Conservation (phyloP, 2,113 vertebrate genomes). For the Gambusia affinis region DNA sequence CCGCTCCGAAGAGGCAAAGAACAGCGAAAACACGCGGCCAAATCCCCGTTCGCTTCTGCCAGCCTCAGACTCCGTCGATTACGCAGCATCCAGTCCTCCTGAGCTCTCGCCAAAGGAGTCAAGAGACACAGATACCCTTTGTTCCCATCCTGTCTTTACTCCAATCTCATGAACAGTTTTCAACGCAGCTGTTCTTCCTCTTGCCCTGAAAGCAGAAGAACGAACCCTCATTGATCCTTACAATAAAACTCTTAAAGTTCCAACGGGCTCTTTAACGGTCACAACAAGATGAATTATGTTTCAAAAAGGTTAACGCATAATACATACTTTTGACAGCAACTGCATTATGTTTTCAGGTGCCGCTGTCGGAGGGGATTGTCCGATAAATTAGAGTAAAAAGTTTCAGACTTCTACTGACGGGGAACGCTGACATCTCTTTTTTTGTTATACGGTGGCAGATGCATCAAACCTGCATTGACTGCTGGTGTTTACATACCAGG, state of each 20-base stretch:
- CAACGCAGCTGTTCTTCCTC: not conserved
- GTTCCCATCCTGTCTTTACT: not conserved
- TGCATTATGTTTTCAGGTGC: too few relatives aligned
- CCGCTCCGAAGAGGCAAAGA: too few relatives aligned
- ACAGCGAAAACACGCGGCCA: too few relatives aligned
- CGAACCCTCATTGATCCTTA: not conserved
- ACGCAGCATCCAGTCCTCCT: not conserved
- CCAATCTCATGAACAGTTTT: not conserved
- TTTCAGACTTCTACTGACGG: not conserved
- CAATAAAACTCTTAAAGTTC: too few relatives aligned
- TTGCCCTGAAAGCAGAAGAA: not conserved
- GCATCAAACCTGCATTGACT: conserved; percentile 16
- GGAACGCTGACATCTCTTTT: not conserved
- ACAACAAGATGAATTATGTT: too few relatives aligned
- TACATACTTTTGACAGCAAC: too few relatives aligned
- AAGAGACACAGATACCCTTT: not conserved
- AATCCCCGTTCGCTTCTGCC: too few relatives aligned
- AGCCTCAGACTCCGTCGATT: not conserved
- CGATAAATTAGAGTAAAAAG: too few relatives aligned
- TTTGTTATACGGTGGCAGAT: not conserved
- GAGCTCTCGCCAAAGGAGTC: not conserved
- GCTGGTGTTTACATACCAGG: not conserved
- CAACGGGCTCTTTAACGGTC: too few relatives aligned
- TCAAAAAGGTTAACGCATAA: too few relatives aligned
- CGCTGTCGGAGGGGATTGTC: too few relatives aligned